Evolutionary conservation across 2,113 vertebrate species (phyloP).

Genomic region (Bettongia penicillata): DNA sequence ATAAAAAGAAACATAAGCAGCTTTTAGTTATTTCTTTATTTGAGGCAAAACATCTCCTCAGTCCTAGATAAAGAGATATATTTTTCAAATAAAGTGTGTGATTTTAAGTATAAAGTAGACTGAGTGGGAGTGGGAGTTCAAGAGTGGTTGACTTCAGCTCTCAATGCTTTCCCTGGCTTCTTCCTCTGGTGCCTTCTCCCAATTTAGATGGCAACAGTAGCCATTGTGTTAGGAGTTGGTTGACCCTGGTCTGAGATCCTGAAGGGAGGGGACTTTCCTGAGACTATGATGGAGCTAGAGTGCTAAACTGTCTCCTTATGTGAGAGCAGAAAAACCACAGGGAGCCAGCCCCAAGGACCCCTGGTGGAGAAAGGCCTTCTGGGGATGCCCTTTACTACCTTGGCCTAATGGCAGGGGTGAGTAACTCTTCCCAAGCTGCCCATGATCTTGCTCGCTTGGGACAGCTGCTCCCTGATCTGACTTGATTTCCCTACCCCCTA

Average conservation of each 20-base stretch:
- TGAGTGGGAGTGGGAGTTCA: slow-evolving; percentile 50
- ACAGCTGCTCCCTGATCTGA: background rate
- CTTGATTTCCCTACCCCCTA: background rate
- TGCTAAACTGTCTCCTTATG: background rate
- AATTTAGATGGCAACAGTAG: background rate
- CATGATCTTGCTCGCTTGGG: background rate
- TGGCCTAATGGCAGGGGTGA: background rate
- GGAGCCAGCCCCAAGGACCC: too few species aligned
- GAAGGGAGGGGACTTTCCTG: background rate
- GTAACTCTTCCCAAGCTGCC: background rate
- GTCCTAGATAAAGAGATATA: slow-evolving; percentile 83
- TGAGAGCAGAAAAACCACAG: background rate
- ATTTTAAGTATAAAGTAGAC: slow-evolving; percentile 65
- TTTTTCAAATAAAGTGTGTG: slow-evolving; percentile 80
- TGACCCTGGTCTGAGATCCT: slow-evolving; percentile 19
- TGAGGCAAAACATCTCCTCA: slow-evolving; percentile 42
- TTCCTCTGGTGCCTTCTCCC: slow-evolving; percentile 56
- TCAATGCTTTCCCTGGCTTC: slow-evolving; percentile 20
- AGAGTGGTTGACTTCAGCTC: background rate
- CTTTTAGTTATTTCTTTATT: too few species aligned
- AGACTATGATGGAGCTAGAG: background rate
- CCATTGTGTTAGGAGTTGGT: background rate
- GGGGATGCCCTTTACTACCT: background rate
- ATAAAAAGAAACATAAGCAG: too few species aligned
- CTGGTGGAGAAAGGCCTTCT: background rate